These are phyloP conservation scores for Protula sp. DNA, from an alignment of 2,888 invertebrate genomes.

Conservation along the genomic window DNA sequence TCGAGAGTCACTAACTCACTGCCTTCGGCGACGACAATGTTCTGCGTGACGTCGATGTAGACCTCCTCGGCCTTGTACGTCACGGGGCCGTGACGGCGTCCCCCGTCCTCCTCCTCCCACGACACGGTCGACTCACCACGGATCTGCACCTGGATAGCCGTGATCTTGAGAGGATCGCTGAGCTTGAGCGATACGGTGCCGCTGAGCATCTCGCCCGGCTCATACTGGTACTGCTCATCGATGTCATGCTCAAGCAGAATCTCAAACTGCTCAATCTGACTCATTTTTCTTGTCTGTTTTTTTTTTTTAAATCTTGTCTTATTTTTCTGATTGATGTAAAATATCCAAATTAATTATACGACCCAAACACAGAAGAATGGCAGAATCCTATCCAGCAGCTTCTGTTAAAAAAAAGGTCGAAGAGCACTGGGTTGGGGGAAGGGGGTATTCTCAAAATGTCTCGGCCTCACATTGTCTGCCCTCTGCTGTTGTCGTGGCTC, in stretches of 20 bases:
- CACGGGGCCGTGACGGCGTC: conserved; percentile 6
- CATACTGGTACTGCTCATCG: conserved; percentile 53
- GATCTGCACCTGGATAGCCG: conserved; percentile 24
- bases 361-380: no score
- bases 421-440: no score
- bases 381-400: no score
- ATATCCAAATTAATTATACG: no score
- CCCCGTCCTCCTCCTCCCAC: conserved; percentile 40
- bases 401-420: no score
- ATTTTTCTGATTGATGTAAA: no score
- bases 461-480: no score
- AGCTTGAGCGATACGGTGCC: conserved; percentile 28
- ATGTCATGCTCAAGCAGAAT: conserved; percentile 51
- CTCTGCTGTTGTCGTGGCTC: no score
- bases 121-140: conserved; percentile 37
- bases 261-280: conserved; percentile 26
- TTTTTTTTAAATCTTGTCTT: no score
- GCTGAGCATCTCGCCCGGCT: conserved; percentile 47
- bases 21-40: conserved; percentile 12
- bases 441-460: no score
- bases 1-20: conserved; percentile 26
- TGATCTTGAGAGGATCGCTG: conserved; percentile 19
- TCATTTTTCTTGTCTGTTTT: no score
- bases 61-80: conserved; percentile 35
- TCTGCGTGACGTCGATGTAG: conserved; percentile 43